Percentiles rank a stretch among this genome's conserved stretches.
Conservation (phyloP, 2,888 invertebrate genomes). For the Vanessa cardui region DNA sequence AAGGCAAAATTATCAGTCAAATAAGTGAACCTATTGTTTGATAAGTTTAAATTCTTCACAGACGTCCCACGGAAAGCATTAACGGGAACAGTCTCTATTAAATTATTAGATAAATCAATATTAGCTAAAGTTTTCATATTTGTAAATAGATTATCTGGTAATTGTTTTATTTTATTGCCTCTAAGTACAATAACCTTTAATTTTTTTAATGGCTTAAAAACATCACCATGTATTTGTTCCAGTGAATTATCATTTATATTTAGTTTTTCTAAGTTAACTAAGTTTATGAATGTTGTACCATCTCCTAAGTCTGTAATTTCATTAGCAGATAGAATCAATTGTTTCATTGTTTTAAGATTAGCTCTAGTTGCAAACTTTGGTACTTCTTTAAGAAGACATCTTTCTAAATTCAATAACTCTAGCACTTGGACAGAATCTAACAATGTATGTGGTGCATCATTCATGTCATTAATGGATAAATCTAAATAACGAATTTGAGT, state of each 20-base stretch:
- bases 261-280: constrained; percentile 58
- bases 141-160: constrained; percentile 60
- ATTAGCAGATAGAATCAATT: constrained; percentile 59
- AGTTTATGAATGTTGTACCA: constrained; percentile 48
- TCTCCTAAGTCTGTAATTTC: constrained; percentile 53
- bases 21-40: constrained; percentile 64
- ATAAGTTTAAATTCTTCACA: constrained; percentile 62
- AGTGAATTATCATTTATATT: constrained; percentile 62
- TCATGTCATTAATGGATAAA: constrained; percentile 62
- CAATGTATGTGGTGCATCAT: constrained; percentile 49
- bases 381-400: constrained; percentile 56
- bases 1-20: constrained; percentile 66
- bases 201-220: constrained; percentile 58
- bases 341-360: constrained; percentile 60
- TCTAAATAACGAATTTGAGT: constrained; percentile 51
- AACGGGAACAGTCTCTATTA: constrained; percentile 57
- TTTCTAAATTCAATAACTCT: constrained; percentile 54
- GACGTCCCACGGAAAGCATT: constrained; percentile 60
- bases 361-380: constrained; percentile 55
- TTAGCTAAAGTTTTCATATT: constrained; percentile 54
- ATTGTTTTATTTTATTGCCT: constrained; percentile 55
- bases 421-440: constrained; percentile 49
- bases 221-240: constrained; percentile 52
- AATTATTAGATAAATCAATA: constrained; percentile 63
- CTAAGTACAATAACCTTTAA: constrained; percentile 58